Evolutionary conservation across 53 echinoderm and acorn worm genomes (phyloP).

Genomic region (Paelopatides confundens): DNA sequence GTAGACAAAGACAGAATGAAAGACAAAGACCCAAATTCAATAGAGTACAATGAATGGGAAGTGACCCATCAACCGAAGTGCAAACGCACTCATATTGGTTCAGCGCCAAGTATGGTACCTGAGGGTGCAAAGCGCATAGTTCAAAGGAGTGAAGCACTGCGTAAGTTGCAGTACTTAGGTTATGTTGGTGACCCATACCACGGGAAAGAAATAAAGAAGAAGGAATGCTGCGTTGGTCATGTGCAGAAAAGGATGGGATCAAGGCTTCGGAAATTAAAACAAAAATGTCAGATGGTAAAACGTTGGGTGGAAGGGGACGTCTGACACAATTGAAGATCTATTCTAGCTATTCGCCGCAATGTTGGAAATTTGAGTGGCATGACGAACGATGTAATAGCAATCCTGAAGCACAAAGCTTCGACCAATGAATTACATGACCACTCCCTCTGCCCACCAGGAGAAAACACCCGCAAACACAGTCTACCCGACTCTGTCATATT

Average conservation of each 20-base stretch:
- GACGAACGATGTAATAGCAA: neutral
- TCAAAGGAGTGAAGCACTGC: neutral
- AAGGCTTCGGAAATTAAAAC: too few relatives aligned
- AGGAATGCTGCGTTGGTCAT: slow-evolving; percentile 16
- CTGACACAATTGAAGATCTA: neutral
- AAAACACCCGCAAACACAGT: slow-evolving; percentile 17
- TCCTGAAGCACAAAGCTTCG: neutral
- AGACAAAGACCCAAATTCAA: neutral
- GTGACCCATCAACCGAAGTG: neutral
- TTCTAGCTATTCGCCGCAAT: neutral
- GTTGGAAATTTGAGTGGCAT: neutral
- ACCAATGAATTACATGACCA: neutral
- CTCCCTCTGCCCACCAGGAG: neutral
- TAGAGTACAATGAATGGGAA: neutral
- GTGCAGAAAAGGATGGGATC: slow-evolving; percentile 42
- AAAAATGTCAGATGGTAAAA: too few relatives aligned
- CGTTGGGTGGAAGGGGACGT: too few relatives aligned
- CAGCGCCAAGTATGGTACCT: neutral
- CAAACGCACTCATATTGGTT: neutral
- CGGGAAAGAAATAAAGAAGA: neutral
- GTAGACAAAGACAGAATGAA: slow-evolving; percentile 8
- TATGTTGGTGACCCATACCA: neutral
- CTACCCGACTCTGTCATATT: too few relatives aligned
- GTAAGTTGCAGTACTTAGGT: neutral
- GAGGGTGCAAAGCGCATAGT: neutral